These are phyloP conservation scores for Blastobasis adustella DNA, from an alignment of 2,888 invertebrate genomes.

Conservation along the genomic window DNA sequence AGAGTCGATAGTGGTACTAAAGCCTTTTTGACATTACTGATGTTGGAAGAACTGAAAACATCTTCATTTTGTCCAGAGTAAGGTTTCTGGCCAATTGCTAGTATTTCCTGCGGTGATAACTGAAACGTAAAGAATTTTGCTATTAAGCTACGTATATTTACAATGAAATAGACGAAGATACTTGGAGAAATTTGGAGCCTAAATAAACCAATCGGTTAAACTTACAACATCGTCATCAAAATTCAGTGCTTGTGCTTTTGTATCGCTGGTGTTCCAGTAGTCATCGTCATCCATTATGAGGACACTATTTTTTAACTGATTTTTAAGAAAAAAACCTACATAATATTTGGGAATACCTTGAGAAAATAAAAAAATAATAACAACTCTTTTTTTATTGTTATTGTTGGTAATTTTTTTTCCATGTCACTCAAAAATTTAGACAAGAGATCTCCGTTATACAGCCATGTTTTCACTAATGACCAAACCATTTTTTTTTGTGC, in stretches of 20 bases:
- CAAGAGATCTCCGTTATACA: no score
- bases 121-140: constrained; percentile 13
- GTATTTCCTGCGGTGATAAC: constrained; percentile 64
- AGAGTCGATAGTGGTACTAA: constrained; percentile 53
- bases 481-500: no score
- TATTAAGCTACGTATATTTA: no score
- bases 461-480: no score
- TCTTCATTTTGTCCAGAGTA: constrained; percentile 39
- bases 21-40: constrained; percentile 39
- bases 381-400: no score
- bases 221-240: constrained; percentile 86
- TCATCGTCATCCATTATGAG: constrained; percentile 71
- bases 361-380: no score
- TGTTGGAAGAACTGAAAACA: constrained; percentile 35
- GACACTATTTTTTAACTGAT: no score
- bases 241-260: constrained; percentile 81
- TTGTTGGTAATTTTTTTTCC: no score
- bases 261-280: constrained; percentile 86
- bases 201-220: background rate
- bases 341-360: no score
- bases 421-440: no score
- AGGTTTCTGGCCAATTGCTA: constrained; percentile 61
- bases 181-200: background rate
- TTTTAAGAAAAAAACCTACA: no score
- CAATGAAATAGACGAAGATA: background rate